phyloP scores from a whole-genome alignment of 2,888 invertebrate genomes.

The Tachystola acroxantha region DNA sequence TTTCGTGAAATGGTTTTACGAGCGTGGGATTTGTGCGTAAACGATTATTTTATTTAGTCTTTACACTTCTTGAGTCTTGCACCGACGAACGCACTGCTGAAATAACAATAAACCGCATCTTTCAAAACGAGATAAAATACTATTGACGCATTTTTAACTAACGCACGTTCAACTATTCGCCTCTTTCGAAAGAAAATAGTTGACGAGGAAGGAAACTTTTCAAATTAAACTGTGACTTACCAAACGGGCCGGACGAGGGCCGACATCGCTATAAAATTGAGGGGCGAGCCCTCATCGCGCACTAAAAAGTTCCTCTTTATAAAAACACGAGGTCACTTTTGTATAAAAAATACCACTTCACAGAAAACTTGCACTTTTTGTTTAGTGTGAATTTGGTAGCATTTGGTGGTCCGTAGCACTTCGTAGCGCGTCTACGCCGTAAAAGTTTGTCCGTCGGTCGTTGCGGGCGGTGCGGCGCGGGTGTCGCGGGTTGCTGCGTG shows the following conservation, averaged over 20 bases:
- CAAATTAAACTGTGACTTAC: slow-evolving; percentile 51
- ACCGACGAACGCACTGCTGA: slow-evolving; percentile 61
- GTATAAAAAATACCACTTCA: slow-evolving; percentile 44
- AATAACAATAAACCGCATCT: slow-evolving; percentile 46
- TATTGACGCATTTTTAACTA: slow-evolving; percentile 24
- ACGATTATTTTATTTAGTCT: slow-evolving; percentile 43
- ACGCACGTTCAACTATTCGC: slow-evolving; percentile 35
- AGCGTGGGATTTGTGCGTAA: slow-evolving; percentile 76
- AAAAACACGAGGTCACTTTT: slow-evolving; percentile 47
- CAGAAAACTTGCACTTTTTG: slow-evolving; percentile 38
- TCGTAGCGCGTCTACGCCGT: slow-evolving; percentile 45
- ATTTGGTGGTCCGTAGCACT: slow-evolving; percentile 35
- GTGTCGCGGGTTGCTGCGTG: slow-evolving; percentile 38
- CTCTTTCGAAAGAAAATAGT: slow-evolving; percentile 35
- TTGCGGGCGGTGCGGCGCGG: slow-evolving; percentile 31
- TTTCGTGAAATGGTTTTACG: slow-evolving; percentile 78
- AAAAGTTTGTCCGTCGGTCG: slow-evolving; percentile 66
- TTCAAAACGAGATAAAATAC: slow-evolving; percentile 26
- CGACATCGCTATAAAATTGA: slow-evolving; percentile 76
- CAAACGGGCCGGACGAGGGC: slow-evolving; percentile 75
- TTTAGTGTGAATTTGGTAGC: slow-evolving; percentile 29
- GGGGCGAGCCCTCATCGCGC: slow-evolving; percentile 63
- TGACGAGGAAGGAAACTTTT: slow-evolving; percentile 26
- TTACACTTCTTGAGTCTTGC: slow-evolving; percentile 57
- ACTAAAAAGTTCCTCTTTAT: slow-evolving; percentile 44